Percentiles rank a stretch among this genome's conserved stretches.
Evolutionary conservation across 2,888 invertebrate species (phyloP).

Genomic region (Drosophila diplacantha): DNA sequence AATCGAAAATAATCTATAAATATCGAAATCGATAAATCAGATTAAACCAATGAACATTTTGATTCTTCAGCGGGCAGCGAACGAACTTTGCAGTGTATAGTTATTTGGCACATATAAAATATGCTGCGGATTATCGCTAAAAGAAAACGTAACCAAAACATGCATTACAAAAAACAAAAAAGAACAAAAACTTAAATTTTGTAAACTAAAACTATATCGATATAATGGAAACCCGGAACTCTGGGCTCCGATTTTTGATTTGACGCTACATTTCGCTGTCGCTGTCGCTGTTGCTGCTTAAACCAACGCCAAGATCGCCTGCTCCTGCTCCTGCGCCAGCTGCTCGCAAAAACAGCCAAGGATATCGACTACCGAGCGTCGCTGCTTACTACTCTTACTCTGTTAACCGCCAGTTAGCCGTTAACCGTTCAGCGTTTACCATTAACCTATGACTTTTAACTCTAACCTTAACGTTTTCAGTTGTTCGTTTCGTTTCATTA

Average conservation of each 20-base stretch:
- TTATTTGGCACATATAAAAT: slow-evolving; percentile 77
- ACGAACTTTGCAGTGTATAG: slow-evolving; percentile 67
- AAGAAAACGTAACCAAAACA: slow-evolving; percentile 41
- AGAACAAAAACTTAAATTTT: slow-evolving; percentile 8
- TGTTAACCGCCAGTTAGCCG: slow-evolving; percentile 25
- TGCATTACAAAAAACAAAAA: slow-evolving; percentile 31
- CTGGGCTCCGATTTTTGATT: slow-evolving; percentile 7
- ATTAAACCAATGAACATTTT: slow-evolving; percentile 66
- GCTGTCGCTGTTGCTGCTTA: slow-evolving; percentile 51
- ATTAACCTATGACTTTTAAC: slow-evolving; percentile 11
- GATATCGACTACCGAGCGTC: slow-evolving; percentile 52
- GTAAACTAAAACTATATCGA: slow-evolving; percentile 1
- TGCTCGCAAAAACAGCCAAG: slow-evolving; percentile 41
- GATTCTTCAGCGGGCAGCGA: slow-evolving; percentile 44
- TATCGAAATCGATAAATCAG: slow-evolving; percentile 9
- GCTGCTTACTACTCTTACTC: slow-evolving; percentile 44
- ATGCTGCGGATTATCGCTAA: slow-evolving; percentile 77
- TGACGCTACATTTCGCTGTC: slow-evolving; percentile 20
- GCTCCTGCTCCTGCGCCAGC: slow-evolving; percentile 43
- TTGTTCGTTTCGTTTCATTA: slow-evolving; percentile 2
- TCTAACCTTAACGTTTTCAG: slow-evolving; percentile 11
- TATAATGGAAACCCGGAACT: slow-evolving; percentile 3
- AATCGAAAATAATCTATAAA: neutral
- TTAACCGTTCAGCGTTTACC: slow-evolving; percentile 28
- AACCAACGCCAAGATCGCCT: slow-evolving; percentile 46